These are phyloP conservation scores for Anableps anableps DNA, from an alignment of 2,797 vertebrate species.

Conservation along the genomic window DNA sequence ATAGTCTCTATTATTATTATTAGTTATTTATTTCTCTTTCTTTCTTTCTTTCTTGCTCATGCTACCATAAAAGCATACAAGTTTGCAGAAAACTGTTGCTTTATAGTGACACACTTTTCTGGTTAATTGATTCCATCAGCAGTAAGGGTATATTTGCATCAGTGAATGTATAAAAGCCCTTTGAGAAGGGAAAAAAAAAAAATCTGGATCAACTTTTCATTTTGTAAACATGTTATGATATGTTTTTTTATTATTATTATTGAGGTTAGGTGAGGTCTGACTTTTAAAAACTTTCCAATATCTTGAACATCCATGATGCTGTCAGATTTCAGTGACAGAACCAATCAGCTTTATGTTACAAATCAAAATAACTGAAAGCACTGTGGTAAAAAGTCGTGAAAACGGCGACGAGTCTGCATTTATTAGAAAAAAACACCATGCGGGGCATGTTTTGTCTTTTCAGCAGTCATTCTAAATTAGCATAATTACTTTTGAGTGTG, in stretches of 20 bases:
- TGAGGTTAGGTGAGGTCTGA: conserved; percentile 2
- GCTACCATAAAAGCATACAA: not conserved
- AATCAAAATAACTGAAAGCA: not conserved
- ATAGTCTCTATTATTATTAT: not conserved
- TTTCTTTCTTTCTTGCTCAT: not conserved
- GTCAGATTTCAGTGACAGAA: conserved; percentile 3
- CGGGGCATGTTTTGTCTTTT: not conserved
- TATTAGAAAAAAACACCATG: not conserved
- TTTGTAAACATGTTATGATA: not conserved
- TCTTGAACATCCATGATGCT: conserved; percentile 4
- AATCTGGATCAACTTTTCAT: not conserved
- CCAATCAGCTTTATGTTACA: not conserved
- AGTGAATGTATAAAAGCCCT: not conserved
- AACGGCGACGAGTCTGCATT: not conserved
- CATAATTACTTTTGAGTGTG: no score
- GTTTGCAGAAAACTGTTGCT: not conserved
- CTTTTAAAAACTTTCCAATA: conserved; percentile 1
- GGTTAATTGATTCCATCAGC: not conserved
- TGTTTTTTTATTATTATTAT: not conserved
- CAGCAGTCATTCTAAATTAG: not conserved
- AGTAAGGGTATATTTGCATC: not conserved
- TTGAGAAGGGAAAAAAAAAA: not conserved
- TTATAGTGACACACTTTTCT: not conserved
- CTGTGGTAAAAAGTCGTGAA: not conserved
- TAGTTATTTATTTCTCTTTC: no score